A percentile compares a stretch with the other conserved stretches of the same genome.
phyloP scores from a whole-genome alignment of 2,113 vertebrate species.

The Salminus brasiliensis region DNA sequence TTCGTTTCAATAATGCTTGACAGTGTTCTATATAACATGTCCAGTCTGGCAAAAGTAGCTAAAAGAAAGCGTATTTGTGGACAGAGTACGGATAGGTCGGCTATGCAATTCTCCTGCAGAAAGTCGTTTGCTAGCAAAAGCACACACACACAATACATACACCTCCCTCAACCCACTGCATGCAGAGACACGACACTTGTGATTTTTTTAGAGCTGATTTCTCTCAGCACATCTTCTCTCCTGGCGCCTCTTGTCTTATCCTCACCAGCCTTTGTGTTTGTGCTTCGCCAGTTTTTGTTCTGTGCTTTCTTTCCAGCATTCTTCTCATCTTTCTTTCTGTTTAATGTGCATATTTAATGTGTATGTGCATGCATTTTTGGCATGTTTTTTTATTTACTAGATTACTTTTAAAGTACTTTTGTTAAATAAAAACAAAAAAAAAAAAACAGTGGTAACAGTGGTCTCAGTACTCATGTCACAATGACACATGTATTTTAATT shows the following conservation, averaged over 20 bases:
- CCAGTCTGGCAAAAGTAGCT: neutral
- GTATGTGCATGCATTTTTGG: neutral
- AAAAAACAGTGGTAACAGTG: no score
- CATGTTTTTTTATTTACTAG: no score
- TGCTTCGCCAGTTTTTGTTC: neutral
- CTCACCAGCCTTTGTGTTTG: neutral
- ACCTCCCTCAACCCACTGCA: neutral
- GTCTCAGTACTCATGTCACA: no score
- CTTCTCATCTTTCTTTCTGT: neutral
- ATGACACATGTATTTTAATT: no score
- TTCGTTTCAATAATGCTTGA: neutral
- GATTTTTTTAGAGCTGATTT: neutral
- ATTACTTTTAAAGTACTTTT: no score
- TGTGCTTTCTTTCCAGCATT: neutral
- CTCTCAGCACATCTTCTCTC: neutral
- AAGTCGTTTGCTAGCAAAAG: no score
- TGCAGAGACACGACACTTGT: neutral
- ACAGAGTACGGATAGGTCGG: neutral
- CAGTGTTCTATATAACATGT: neutral
- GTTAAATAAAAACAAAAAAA: no score
- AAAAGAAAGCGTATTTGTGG: neutral
- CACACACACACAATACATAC: neutral
- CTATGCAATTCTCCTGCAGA: no score
- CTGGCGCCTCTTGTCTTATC: neutral
- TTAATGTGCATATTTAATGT: neutral